Percentiles rank a stretch among this genome's conserved stretches.
Conservation (phyloP, 2,797 vertebrate species). For the Simalia tracyae region DNA sequence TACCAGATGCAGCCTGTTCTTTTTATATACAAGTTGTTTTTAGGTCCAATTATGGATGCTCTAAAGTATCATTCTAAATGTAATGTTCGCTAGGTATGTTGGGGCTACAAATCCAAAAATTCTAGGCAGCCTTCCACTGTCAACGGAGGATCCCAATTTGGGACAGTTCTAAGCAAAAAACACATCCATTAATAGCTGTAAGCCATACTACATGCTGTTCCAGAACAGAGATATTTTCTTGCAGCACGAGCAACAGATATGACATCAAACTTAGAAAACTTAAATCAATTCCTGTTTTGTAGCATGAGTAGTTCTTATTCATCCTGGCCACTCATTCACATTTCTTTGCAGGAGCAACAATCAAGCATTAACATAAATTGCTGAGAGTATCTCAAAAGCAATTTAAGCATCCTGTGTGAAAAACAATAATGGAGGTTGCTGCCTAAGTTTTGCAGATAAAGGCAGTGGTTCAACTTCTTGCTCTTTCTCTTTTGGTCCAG, state of each 20-base stretch:
- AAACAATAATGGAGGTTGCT: neutral
- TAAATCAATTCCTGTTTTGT: neutral
- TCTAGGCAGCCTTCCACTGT: neutral
- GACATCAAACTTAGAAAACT: neutral
- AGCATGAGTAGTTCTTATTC: neutral
- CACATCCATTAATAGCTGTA: neutral
- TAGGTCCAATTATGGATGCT: neutral
- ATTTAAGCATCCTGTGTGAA: neutral
- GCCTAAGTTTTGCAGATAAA: neutral
- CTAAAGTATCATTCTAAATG: neutral
- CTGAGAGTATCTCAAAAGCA: neutral
- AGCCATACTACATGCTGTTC: neutral
- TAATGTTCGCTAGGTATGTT: neutral
- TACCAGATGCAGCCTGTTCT: neutral
- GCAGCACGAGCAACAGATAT: constrained; percentile 27
- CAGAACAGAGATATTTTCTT: neutral
- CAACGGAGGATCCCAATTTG: neutral
- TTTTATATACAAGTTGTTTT: constrained; percentile 40
- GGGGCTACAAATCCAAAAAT: neutral
- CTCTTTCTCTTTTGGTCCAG: neutral
- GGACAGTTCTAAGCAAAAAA: neutral
- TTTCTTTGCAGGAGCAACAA: neutral
- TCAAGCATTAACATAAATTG: neutral
- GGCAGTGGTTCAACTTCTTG: neutral
- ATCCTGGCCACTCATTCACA: neutral